Conservation (phyloP, 2,113 vertebrate genomes). For the Kobus ellipsiprymnus region DNA sequence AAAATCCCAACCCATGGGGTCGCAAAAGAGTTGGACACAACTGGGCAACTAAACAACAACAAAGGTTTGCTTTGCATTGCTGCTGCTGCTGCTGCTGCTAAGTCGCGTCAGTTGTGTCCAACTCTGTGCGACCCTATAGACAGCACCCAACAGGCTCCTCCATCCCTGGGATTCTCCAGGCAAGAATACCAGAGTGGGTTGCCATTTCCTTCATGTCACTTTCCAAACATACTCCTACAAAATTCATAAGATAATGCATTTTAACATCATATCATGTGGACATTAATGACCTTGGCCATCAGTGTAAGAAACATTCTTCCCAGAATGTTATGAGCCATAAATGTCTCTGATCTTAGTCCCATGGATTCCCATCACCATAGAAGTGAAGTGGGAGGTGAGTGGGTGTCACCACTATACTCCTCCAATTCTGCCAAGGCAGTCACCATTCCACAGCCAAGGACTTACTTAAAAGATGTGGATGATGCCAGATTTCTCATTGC, state of each 20-base stretch:
- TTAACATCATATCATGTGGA: background rate
- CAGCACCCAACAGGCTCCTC: too few species aligned
- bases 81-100: too few species aligned
- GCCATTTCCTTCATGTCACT: background rate
- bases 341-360: background rate
- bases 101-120: fast-evolving
- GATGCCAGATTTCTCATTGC: background rate
- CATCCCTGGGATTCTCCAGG: too few species aligned
- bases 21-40: background rate
- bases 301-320: background rate
- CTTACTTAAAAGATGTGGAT: background rate
- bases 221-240: background rate
- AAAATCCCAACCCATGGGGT: background rate
- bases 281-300: background rate
- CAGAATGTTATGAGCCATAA: background rate
- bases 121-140: too few species aligned
- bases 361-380: background rate
- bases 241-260: background rate
- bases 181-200: too few species aligned
- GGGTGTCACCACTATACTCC: background rate
- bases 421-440: background rate
- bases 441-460: background rate
- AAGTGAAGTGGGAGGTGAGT: background rate
- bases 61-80: background rate
- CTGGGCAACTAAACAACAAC: background rate